Base-by-base conservation (phyloP, 2,797 vertebrate genomes). In the Selene dorsalis region DNA sequence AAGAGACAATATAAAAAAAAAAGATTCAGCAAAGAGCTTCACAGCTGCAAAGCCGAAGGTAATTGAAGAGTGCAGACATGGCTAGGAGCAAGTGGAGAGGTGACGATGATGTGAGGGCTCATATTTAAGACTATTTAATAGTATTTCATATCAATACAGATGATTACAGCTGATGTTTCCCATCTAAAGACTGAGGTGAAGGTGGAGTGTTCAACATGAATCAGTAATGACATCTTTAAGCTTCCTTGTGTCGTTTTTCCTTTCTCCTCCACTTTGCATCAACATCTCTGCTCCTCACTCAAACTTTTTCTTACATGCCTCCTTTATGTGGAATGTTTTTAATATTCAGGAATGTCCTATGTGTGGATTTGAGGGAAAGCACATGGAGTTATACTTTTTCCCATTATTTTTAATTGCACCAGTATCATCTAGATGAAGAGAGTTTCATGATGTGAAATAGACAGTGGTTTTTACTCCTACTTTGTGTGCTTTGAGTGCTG, bases 291-390 rank as follows among this genome's bases (percentile, higher is more conserved):
- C 80, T 80, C 82, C 72, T 77, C 6, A 22, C 28, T 10, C 59
- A 76, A 24, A 73, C 24, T 35, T 84, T 66, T 83, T 32, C 60
- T 82, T 63, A 59, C 70, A 65, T 12, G 68, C 59, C 75, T 85
- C 80, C 55, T 69, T 43, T 43, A 48, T n/a, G 24, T 84, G 93
- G 93, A 94, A 94, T 94, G 93, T 88, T 83, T 38, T 76, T 45
- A 77, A 83, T 67, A 68, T 26, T 82, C 28, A 14, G 88, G 88
- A 94, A 93, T 91, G 91, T 90, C 69, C 66, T 74, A 73, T 79
- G 75, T 59, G 79, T 55, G 38, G 66, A 71, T 50, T 87, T 39
- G 32, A 62, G 57, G 77, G 30, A 71, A 69, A 81, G 59, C 63
- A 62, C 43, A 10, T 62, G 83, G 76, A 88, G 83, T 85, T 30